These are phyloP conservation scores for Plestiodon gilberti DNA, from an alignment of 2,113 vertebrate genomes.

Conservation along the genomic window DNA sequence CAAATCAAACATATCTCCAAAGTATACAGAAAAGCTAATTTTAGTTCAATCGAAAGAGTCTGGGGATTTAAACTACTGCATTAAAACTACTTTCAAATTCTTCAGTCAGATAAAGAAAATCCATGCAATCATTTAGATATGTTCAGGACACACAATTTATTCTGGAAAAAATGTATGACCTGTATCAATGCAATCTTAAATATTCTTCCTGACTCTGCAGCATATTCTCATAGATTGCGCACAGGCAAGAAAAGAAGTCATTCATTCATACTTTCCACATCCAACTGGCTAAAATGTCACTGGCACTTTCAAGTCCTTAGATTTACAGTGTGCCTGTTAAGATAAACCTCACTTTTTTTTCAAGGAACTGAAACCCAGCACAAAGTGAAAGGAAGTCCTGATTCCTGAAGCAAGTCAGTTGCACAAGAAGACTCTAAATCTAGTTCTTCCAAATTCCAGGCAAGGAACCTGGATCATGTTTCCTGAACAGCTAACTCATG, in stretches of 20 bases:
- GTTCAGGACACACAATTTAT: neutral
- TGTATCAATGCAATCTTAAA: neutral
- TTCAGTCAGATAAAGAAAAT: neutral
- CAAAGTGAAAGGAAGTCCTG: neutral
- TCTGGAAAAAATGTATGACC: neutral
- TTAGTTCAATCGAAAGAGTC: neutral
- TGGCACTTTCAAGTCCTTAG: neutral
- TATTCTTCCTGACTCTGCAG: neutral
- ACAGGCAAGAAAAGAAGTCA: neutral
- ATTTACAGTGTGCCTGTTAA: neutral
- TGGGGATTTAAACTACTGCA: neutral
- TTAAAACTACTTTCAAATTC: neutral
- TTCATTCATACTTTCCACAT: neutral
- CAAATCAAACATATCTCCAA: neutral
- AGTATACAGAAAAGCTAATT: neutral
- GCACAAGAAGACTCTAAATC: neutral
- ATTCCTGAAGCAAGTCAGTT: neutral
- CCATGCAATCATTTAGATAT: neutral
- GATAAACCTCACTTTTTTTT: neutral
- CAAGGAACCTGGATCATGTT: neutral
- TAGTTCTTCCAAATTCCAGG: neutral
- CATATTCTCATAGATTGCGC: neutral
- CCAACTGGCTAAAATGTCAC: neutral
- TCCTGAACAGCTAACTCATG: neutral
- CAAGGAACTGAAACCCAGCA: neutral